Percentiles rank a stretch among this genome's conserved stretches.
Evolutionary conservation across 2,888 invertebrate species (phyloP).

Genomic region (Athalia rosae): DNA sequence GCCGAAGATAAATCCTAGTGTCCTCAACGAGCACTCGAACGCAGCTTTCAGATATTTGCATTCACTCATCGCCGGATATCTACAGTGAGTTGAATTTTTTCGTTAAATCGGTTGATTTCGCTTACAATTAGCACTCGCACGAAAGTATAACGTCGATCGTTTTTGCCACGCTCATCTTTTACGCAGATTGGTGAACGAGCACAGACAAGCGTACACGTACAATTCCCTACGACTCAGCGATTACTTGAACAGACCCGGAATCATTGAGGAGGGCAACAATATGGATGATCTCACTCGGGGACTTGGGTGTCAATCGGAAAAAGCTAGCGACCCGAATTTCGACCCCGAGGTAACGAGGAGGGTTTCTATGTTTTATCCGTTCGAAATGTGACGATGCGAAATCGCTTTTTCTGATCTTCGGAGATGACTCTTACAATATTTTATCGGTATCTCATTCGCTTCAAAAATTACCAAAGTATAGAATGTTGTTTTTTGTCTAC

Average conservation of each 20-base stretch:
- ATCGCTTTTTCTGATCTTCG: constrained; percentile 62
- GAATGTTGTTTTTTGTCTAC: constrained; percentile 2
- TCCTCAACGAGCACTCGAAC: constrained; percentile 82
- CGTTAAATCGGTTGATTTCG: too few species aligned
- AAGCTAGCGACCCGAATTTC: constrained; percentile 85
- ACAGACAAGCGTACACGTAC: constrained; percentile 72
- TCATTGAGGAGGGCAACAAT: constrained; percentile 79
- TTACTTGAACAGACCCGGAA: constrained; percentile 81
- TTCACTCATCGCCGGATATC: constrained; percentile 80
- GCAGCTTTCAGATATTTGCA: constrained; percentile 86
- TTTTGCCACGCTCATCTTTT: background rate
- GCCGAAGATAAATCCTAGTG: constrained; percentile 79
- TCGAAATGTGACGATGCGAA: constrained; percentile 49
- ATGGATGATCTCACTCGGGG: constrained; percentile 86
- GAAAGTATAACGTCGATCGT: too few species aligned
- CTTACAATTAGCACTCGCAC: too few species aligned
- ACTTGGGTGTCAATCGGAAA: constrained; percentile 84
- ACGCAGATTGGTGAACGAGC: constrained; percentile 78
- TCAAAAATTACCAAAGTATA: constrained; percentile 2
- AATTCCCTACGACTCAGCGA: constrained; percentile 82
- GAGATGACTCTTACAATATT: background rate
- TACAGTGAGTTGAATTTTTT: constrained; percentile 77
- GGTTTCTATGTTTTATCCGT: constrained; percentile 71
- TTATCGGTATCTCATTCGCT: background rate
- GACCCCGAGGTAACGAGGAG: constrained; percentile 79